phyloP scores from a whole-genome alignment of 2,113 vertebrate genomes.

The human region DNA sequence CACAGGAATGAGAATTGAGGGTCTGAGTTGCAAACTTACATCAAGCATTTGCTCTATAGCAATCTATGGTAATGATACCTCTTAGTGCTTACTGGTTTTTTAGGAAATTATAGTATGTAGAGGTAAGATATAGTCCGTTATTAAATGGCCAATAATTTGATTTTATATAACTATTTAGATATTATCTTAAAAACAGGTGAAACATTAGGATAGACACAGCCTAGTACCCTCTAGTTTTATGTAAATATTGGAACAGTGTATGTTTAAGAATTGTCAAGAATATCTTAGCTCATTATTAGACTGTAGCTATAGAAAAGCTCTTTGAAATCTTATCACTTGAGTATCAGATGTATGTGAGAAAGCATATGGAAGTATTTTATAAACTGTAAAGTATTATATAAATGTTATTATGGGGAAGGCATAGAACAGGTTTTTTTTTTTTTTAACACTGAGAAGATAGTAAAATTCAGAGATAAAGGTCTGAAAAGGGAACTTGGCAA shows the following conservation, averaged over 20 bases:
- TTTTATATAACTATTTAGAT: conserved; percentile 11
- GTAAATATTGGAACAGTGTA: background rate
- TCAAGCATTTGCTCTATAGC: background rate
- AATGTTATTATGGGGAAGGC: background rate
- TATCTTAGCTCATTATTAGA: background rate
- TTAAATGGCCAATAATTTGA: background rate
- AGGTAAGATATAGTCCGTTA: background rate
- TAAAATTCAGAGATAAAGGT: background rate
- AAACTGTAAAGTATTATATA: background rate
- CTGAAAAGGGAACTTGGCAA: background rate
- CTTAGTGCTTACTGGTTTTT: background rate
- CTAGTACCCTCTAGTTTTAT: background rate
- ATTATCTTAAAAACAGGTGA: background rate
- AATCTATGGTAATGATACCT: background rate
- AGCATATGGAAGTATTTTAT: background rate
- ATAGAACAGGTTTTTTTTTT: background rate
- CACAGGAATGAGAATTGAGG: background rate
- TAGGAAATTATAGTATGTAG: background rate
- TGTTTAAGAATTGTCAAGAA: background rate
- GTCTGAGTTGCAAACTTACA: background rate
- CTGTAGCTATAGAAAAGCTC: background rate
- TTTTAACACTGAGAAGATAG: background rate
- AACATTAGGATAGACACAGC: background rate
- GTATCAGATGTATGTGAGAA: background rate
- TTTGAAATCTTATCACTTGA: background rate